Conservation (phyloP, 2,797 vertebrate genomes). For the Enoplosus armatus region DNA sequence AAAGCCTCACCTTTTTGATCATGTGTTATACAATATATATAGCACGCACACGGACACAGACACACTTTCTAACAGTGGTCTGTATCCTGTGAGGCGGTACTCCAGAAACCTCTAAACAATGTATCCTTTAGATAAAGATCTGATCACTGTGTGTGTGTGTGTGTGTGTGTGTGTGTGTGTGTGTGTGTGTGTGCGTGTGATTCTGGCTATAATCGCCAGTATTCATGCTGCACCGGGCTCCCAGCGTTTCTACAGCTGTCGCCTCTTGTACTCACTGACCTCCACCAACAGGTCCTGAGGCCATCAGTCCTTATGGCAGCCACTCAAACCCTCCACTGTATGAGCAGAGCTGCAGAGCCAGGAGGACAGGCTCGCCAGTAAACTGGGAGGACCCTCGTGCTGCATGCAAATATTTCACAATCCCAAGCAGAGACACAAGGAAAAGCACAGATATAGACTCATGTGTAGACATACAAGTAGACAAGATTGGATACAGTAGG, state of each 20-base stretch:
- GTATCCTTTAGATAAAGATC: constrained; percentile 83
- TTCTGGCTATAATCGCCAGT: constrained; percentile 74
- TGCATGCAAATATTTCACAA: constrained; percentile 46
- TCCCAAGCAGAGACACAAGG: background rate
- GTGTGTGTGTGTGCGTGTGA: constrained; percentile 41
- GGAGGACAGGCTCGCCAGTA: constrained; percentile 13
- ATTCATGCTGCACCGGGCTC: constrained; percentile 78
- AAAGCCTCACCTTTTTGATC: constrained; percentile 43
- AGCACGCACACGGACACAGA: constrained; percentile 46
- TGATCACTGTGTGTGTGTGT: constrained; percentile 71
- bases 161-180: constrained; percentile 40
- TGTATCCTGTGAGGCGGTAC: constrained; percentile 65
- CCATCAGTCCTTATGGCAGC: constrained; percentile 71
- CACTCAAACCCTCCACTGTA: constrained; percentile 64
- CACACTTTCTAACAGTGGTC: constrained; percentile 69
- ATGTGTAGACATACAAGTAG: background rate
- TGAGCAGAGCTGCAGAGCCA: constrained; percentile 36
- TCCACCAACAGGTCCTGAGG: constrained; percentile 75
- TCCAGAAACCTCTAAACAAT: constrained; percentile 80
- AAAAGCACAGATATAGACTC: constrained; percentile 18
- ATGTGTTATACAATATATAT: constrained; percentile 31
- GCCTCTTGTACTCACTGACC: constrained; percentile 81
- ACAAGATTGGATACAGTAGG: background rate
- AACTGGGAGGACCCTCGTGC: constrained; percentile 24
- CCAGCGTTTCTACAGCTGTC: constrained; percentile 82